phyloP scores from a whole-genome alignment of 2,888 invertebrate species.

The Tetragonula carbonaria region DNA sequence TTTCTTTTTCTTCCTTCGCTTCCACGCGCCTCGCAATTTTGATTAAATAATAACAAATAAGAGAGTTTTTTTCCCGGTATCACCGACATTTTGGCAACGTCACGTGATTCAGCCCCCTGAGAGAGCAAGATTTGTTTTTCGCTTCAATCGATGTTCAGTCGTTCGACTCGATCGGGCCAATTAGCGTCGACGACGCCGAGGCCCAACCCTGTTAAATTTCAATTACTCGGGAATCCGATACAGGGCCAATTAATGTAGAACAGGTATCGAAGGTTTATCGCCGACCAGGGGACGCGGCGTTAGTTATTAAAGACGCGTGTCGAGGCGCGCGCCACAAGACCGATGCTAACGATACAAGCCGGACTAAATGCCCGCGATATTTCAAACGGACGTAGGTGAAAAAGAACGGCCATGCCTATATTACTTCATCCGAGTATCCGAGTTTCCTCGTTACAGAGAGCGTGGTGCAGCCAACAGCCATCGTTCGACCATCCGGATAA shows the following conservation, averaged over 20 bases:
- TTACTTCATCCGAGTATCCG: conserved; percentile 51
- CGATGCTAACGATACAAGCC: conserved; percentile 42
- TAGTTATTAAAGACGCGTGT: conserved; percentile 18
- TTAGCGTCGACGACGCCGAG: too few species aligned
- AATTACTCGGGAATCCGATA: background rate
- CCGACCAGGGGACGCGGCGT: too few species aligned
- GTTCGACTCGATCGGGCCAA: too few species aligned
- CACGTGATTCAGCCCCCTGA: too few species aligned
- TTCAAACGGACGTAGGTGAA: conserved; percentile 29
- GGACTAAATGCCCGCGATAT: conserved; percentile 51
- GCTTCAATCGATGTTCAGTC: too few species aligned
- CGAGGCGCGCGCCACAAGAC: background rate
- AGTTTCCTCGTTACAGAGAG: conserved; percentile 61
- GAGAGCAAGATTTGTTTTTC: too few species aligned
- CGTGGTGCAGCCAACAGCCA: conserved; percentile 34
- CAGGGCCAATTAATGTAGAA: background rate
- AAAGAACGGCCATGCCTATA: conserved; percentile 44
- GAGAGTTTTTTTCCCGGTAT: too few species aligned
- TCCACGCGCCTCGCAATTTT: too few species aligned
- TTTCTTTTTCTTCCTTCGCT: too few species aligned
- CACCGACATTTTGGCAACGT: too few species aligned
- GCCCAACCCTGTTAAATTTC: background rate
- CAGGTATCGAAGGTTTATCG: background rate
- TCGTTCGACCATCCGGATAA: conserved; percentile 52
- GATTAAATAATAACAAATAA: too few species aligned